Evolutionary conservation across 1,140 invertebrate species (phyloP).

Genomic region (Phocides pigmalion): DNA sequence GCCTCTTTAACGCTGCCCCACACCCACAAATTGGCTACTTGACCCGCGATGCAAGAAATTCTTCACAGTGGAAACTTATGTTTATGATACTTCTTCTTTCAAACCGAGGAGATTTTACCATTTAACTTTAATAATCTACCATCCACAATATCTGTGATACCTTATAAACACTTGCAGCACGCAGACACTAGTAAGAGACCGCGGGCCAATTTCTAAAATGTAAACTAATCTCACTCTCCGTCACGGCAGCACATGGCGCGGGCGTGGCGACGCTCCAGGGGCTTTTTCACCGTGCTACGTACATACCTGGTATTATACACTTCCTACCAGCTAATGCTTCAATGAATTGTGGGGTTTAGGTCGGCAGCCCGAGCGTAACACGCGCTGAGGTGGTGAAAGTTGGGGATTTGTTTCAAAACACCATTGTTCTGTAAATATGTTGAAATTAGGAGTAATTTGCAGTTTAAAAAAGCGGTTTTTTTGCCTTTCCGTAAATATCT

Average conservation of each 20-base stretch:
- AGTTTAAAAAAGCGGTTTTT: no score
- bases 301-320: slow-evolving; percentile 63
- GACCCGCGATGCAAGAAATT: no score
- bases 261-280: slow-evolving; percentile 46
- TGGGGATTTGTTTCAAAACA: slow-evolving; percentile 14
- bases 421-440: no score
- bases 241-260: slow-evolving; percentile 1
- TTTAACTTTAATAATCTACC: no score
- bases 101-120: no score
- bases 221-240: slow-evolving; percentile 1
- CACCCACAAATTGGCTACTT: no score
- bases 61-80: no score
- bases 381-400: slow-evolving; percentile 42
- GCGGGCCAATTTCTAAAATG: slow-evolving; percentile 17
- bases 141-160: neutral
- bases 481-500: no score
- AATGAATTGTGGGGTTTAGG: slow-evolving; percentile 65
- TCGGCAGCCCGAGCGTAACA: slow-evolving; percentile 52
- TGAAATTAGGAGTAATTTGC: no score
- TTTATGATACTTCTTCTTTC: no score
- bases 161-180: neutral
- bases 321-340: slow-evolving; percentile 66
- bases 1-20: no score
- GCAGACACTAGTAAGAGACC: neutral
- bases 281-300: slow-evolving; percentile 61